Evolutionary conservation across 2,113 vertebrate genomes (phyloP).

Genomic region (Chaetops frenatus): DNA sequence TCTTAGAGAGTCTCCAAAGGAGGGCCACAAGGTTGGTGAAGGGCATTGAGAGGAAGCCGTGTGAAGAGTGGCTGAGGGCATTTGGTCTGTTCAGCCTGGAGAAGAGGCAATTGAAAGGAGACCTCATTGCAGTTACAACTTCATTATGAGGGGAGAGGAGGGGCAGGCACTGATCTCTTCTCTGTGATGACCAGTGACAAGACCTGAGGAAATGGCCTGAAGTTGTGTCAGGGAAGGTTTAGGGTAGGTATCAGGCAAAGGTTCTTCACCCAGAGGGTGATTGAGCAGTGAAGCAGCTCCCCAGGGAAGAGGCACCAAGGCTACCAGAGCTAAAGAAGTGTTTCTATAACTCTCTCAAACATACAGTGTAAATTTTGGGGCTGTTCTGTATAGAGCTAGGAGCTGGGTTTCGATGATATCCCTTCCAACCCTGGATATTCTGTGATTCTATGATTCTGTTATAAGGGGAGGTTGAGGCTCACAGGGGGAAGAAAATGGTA

Average conservation of each 20-base stretch:
- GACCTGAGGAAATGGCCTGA: neutral
- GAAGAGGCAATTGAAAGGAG: neutral
- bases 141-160: neutral
- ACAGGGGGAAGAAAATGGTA: neutral
- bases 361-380: neutral
- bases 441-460: neutral
- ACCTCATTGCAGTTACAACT: rapidly evolving
- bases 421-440: neutral
- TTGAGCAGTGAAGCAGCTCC: neutral
- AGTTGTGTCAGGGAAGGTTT: neutral
- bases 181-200: neutral
- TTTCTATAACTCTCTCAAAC: neutral
- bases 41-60: rapidly evolving
- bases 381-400: neutral
- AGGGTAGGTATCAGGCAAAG: neutral
- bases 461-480: neutral
- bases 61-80: neutral
- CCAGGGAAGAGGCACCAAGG: neutral
- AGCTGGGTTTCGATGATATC: neutral
- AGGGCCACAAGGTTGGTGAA: rapidly evolving
- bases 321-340: neutral
- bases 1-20: neutral
- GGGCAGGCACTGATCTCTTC: neutral
- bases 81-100: neutral
- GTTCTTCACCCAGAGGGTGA: neutral